phyloP scores from a whole-genome alignment of 2,797 vertebrate genomes.

The Gila robusta region DNA sequence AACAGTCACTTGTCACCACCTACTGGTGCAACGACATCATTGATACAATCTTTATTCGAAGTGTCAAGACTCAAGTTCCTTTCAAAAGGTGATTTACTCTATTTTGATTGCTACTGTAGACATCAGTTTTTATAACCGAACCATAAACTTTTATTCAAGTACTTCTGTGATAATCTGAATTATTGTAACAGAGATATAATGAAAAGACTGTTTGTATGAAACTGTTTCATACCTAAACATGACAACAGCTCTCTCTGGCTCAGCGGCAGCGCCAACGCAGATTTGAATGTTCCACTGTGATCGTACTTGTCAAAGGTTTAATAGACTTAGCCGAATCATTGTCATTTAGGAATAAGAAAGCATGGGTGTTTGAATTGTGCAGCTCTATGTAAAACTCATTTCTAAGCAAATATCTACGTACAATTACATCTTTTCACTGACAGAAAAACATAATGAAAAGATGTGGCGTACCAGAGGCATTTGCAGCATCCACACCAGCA shows the following conservation, averaged over 20 bases:
- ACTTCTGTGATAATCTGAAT: background rate
- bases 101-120: background rate
- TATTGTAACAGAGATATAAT: background rate
- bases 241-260: background rate
- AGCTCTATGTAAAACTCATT: background rate
- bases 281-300: background rate
- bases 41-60: background rate
- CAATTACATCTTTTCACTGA: background rate
- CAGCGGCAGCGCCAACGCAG: background rate
- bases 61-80: background rate
- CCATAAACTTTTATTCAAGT: background rate
- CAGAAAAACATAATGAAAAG: slow-evolving; percentile 25
- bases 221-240: background rate
- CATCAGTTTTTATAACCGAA: background rate
- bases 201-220: background rate
- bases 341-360: background rate
- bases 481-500: slow-evolving; percentile 99
- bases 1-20: background rate
- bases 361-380: background rate
- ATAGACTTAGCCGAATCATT: background rate
- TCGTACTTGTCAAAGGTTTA: background rate
- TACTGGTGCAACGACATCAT: background rate
- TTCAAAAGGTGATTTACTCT: background rate
- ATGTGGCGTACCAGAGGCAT: slow-evolving; percentile 92
- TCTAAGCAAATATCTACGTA: background rate